Conservation (phyloP, 2,888 invertebrate genomes). For the Agrilus biguttatus region DNA sequence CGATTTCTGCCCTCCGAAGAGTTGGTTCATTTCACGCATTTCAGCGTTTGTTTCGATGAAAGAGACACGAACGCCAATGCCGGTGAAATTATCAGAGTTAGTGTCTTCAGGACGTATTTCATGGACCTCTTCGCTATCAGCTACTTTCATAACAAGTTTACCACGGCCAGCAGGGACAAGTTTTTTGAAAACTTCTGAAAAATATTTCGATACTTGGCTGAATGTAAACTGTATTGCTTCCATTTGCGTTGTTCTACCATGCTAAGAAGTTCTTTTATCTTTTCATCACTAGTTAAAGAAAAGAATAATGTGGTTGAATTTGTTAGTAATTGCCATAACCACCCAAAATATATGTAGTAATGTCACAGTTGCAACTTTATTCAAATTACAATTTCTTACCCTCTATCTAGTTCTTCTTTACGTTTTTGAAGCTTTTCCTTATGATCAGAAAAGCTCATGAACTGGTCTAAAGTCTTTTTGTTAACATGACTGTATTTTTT, state of each 20-base stretch:
- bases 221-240: conserved; percentile 99
- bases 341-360: background rate
- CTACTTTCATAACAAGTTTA: conserved; percentile 81
- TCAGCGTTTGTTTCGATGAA: conserved; percentile 89
- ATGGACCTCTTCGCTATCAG: conserved; percentile 54
- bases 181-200: conserved; percentile 95
- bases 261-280: conserved; percentile 85
- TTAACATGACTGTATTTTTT: conserved; percentile 99
- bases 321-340: too few species aligned
- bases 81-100: conserved; percentile 62
- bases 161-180: conserved; percentile 91
- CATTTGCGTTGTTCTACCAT: conserved; percentile 91
- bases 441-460: conserved; percentile 96
- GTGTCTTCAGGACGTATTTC: conserved; percentile 49
- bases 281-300: conserved; percentile 46
- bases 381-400: conserved; percentile 40
- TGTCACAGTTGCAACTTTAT: background rate
- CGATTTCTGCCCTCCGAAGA: conserved; percentile 98
- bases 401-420: conserved; percentile 91
- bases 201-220: conserved; percentile 95
- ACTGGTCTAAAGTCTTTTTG: conserved; percentile 98
- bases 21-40: conserved; percentile 99
- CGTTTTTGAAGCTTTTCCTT: conserved; percentile 93
- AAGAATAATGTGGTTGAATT: too few species aligned
- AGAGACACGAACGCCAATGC: conserved; percentile 88